Evolutionary conservation across 1,140 invertebrate genomes (phyloP).

Genomic region (Alviniconcha marisindica): DNA sequence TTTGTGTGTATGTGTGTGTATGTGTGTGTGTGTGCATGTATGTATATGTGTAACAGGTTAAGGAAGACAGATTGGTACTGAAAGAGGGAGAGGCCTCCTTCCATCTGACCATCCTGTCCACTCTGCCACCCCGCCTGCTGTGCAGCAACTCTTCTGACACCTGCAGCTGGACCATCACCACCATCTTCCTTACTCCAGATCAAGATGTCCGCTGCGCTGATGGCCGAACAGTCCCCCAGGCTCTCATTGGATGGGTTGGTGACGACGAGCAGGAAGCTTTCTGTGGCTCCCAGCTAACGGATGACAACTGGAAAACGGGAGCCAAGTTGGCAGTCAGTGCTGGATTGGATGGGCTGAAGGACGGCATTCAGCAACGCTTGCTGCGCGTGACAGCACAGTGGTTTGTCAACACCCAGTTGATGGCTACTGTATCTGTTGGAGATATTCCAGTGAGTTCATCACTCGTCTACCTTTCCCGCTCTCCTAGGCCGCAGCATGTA

Average conservation of each 20-base stretch:
- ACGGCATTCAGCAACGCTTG: constrained; percentile 41
- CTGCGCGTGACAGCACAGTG: constrained; percentile 37
- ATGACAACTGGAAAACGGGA: constrained; percentile 43
- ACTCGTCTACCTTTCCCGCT: no score
- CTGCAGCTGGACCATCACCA: constrained; percentile 37
- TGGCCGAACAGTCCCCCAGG: constrained; percentile 48
- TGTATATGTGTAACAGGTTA: constrained; percentile 31
- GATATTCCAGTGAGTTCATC: constrained; percentile 9
- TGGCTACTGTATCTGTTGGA: not conserved
- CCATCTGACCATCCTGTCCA: constrained; percentile 43
- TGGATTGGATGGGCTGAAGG: constrained; percentile 53
- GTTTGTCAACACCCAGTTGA: not conserved
- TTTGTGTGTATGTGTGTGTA: not conserved
- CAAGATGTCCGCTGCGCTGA: constrained; percentile 48
- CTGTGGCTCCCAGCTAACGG: constrained; percentile 50
- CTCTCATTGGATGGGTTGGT: constrained; percentile 44
- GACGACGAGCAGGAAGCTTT: constrained; percentile 9
- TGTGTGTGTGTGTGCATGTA: no score
- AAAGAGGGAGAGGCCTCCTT: constrained; percentile 46
- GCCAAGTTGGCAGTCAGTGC: constrained; percentile 46
- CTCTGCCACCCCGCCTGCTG: constrained; percentile 57
- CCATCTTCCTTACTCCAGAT: constrained; percentile 3
- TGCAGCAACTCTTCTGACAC: constrained; percentile 36
- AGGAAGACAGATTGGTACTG: constrained; percentile 42
- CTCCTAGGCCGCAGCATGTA: no score